These are phyloP conservation scores for Patella ulyssiponensis DNA, from an alignment of 2,888 invertebrate species.

Conservation along the genomic window DNA sequence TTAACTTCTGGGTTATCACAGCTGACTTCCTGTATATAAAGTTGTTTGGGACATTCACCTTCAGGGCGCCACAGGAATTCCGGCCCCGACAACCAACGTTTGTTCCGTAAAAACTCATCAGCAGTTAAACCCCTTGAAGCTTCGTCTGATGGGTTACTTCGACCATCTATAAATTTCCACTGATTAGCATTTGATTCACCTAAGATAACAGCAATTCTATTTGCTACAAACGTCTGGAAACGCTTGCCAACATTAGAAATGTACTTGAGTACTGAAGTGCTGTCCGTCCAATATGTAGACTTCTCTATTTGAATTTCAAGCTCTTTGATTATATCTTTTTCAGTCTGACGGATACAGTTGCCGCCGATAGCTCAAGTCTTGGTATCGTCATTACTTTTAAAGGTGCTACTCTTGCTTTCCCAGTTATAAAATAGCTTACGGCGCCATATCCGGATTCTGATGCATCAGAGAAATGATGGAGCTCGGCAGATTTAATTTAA, in stretches of 20 bases:
- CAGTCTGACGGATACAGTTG: conserved; percentile 12
- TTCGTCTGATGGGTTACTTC: no score
- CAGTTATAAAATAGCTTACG: conserved; percentile 19
- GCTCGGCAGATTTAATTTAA: not conserved
- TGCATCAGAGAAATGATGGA: conserved; percentile 26
- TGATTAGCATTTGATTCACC: conserved; percentile 11
- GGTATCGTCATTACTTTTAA: conserved; percentile 23
- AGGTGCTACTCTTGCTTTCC: conserved; percentile 21
- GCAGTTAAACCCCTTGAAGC: conserved; percentile 6
- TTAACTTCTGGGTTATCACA: conserved; percentile 6
- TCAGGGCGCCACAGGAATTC: not conserved
- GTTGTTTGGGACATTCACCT: not conserved
- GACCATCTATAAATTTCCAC: not conserved
- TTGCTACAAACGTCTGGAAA: conserved; percentile 23
- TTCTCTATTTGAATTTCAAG: conserved; percentile 4
- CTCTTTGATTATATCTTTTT: not conserved
- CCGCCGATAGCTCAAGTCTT: conserved; percentile 22
- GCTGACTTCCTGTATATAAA: no score
- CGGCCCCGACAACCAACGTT: conserved; percentile 10
- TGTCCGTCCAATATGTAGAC: conserved; percentile 8
- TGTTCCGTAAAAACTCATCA: not conserved
- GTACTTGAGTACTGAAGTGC: not conserved
- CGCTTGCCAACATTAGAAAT: conserved; percentile 4
- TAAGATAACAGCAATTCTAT: no score
- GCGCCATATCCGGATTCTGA: conserved; percentile 17